These are phyloP conservation scores for Rosalia funebris DNA, from an alignment of 2,888 invertebrate genomes.

Conservation along the genomic window DNA sequence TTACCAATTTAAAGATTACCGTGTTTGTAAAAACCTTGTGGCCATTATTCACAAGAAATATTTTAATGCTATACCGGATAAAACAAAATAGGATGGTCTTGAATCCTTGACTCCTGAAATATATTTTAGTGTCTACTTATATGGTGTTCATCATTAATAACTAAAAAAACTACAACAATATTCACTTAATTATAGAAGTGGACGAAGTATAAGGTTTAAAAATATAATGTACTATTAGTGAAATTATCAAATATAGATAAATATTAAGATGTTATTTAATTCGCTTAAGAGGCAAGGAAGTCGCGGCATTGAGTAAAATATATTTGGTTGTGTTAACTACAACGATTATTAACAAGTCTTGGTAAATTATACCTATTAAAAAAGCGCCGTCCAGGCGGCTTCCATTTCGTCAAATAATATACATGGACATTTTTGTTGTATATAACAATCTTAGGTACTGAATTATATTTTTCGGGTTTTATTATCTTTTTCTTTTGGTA, in stretches of 20 bases:
- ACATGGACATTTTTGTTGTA: too few species aligned
- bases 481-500: too few species aligned
- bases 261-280: too few species aligned
- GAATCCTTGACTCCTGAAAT: background rate
- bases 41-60: background rate
- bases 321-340: background rate
- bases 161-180: background rate
- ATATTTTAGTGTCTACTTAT: background rate
- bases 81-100: background rate
- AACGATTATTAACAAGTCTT: too few species aligned
- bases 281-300: background rate
- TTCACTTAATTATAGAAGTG: background rate
- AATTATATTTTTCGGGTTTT: too few species aligned
- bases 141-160: background rate
- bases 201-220: background rate
- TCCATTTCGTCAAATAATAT: too few species aligned
- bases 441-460: too few species aligned
- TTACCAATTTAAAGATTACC: too few species aligned
- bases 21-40: background rate
- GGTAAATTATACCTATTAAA: too few species aligned
- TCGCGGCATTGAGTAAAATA: background rate
- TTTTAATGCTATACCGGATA: background rate
- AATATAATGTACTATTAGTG: background rate
- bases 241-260: background rate
- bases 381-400: too few species aligned